A percentile compares a stretch with the other conserved stretches of the same genome.
These are phyloP conservation scores for Pangasius macronema DNA, from an alignment of 2,797 vertebrate genomes.

Conservation along the genomic window DNA sequence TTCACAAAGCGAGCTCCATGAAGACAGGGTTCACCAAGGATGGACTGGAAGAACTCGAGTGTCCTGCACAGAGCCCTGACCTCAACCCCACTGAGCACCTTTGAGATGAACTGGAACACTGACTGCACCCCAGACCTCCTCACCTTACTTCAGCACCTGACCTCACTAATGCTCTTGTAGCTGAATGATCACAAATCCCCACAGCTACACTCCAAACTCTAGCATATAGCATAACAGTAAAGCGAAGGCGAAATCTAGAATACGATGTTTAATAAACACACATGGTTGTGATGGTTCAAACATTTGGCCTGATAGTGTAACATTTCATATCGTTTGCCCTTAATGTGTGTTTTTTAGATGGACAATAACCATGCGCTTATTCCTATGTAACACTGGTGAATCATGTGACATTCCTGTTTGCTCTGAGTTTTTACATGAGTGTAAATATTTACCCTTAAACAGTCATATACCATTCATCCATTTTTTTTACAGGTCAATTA, in stretches of 20 bases:
- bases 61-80: background rate
- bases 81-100: background rate
- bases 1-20: background rate
- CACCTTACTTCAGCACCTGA: background rate
- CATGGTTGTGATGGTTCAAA: background rate
- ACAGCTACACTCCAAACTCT: background rate
- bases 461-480: background rate
- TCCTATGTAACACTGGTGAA: background rate
- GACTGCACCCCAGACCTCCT: background rate
- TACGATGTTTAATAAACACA: background rate
- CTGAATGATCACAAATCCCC: background rate
- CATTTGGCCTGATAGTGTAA: background rate
- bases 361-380: background rate
- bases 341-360: background rate
- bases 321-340: background rate
- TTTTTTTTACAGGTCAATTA: constrained; percentile 83
- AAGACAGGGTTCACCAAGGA: background rate
- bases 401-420: background rate
- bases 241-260: background rate
- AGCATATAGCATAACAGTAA: background rate
- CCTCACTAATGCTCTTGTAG: background rate
- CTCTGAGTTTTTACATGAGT: background rate
- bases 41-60: background rate
- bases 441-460: background rate
- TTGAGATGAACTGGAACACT: background rate